Evolutionary conservation across 2,888 invertebrate genomes (phyloP).

Genomic region (Metopia argyrocephala): DNA sequence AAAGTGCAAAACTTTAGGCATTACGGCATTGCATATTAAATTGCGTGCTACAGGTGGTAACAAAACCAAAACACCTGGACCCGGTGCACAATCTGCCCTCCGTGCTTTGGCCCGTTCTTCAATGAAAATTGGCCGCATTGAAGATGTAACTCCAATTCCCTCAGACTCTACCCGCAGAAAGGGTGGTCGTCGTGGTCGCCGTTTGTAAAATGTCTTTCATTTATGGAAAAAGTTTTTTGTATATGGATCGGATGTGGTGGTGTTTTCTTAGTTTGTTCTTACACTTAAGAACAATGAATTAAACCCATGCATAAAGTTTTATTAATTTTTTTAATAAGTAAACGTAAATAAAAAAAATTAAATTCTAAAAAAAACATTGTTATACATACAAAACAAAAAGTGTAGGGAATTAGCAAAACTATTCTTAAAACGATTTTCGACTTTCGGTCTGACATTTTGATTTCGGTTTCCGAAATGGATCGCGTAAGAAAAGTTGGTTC

Average conservation of each 20-base stretch:
- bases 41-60: conserved; percentile 99
- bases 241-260: conserved; percentile 32
- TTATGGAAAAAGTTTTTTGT: conserved; percentile 24
- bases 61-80: conserved; percentile 98
- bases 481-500: too few species aligned
- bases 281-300: conserved; percentile 34
- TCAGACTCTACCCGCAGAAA: conserved; percentile 99
- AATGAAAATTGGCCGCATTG: conserved; percentile 99
- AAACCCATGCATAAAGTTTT: conserved; percentile 16
- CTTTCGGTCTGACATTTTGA: too few species aligned
- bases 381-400: too few species aligned
- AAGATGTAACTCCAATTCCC: conserved; percentile 99
- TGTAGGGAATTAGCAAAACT: too few species aligned
- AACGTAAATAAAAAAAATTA: conserved; percentile 56
- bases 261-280: conserved; percentile 38
- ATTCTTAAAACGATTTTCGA: too few species aligned
- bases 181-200: conserved; percentile 99
- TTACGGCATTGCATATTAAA: conserved; percentile 98
- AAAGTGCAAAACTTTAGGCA: conserved; percentile 97
- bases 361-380: conserved; percentile 20
- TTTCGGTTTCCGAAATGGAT: too few species aligned
- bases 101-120: conserved; percentile 98
- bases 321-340: conserved; percentile 54
- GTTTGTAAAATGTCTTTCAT: conserved; percentile 86
- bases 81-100: conserved; percentile 98